A percentile compares a stretch with the other conserved stretches of the same genome.
Evolutionary conservation across 1,140 invertebrate genomes (phyloP).

Genomic region (Ericerus pela): DNA sequence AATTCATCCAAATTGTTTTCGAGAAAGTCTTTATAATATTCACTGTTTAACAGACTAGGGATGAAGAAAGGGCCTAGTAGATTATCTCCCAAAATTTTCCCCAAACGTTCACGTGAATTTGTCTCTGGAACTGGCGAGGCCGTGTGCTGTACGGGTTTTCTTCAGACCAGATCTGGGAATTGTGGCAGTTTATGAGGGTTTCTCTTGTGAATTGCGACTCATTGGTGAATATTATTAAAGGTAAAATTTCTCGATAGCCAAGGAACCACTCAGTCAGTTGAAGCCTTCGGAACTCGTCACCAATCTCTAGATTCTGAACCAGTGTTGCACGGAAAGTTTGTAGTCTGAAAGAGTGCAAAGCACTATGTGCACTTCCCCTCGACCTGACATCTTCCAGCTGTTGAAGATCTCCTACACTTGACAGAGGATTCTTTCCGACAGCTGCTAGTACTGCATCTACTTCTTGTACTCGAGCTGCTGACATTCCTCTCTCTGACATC

Average conservation of each 20-base stretch:
- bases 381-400: too few relatives aligned
- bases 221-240: background rate
- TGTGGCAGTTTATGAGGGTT: background rate
- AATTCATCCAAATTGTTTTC: slow-evolving; percentile 18
- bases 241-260: background rate
- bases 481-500: too few relatives aligned
- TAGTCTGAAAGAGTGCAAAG: too few relatives aligned
- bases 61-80: slow-evolving; percentile 28
- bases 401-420: too few relatives aligned
- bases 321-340: too few relatives aligned
- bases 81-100: slow-evolving; percentile 11
- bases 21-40: slow-evolving; percentile 22
- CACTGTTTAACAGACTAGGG: slow-evolving; percentile 22
- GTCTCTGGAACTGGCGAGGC: background rate
- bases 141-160: background rate
- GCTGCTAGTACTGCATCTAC: too few relatives aligned
- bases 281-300: too few relatives aligned
- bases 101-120: background rate
- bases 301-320: too few relatives aligned
- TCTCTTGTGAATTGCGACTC: background rate
- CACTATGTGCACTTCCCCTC: too few relatives aligned
- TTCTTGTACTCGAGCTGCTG: too few relatives aligned
- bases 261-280: background rate
- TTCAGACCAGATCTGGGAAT: background rate
- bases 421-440: too few relatives aligned